phyloP scores from a whole-genome alignment of 2,113 vertebrate species.

The mouse (Mus musculus) region DNA sequence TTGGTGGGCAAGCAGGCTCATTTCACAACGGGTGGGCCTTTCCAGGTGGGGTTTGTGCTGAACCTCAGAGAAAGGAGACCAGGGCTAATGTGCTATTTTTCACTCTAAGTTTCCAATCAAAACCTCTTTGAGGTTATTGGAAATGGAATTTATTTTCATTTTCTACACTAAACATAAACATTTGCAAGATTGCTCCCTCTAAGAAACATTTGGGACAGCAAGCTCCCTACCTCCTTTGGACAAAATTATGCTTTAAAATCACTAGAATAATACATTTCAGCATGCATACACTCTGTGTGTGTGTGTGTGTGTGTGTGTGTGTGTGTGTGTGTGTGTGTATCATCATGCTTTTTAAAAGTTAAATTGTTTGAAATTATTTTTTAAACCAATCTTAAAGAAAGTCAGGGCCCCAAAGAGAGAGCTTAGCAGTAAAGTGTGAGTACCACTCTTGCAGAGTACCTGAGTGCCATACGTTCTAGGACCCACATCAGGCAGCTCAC shows the following conservation, averaged over 20 bases:
- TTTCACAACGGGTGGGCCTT: background rate
- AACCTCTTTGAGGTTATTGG: background rate
- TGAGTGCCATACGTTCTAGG: background rate
- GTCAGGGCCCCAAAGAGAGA: background rate
- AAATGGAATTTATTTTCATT: conserved; percentile 6
- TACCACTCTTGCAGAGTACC: background rate
- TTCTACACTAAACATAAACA: conserved; percentile 49
- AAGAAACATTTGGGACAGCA: background rate
- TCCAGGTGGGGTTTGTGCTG: background rate
- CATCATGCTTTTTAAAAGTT: background rate
- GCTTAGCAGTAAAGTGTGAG: background rate
- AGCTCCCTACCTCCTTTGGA: background rate
- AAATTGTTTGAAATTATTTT: background rate
- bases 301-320: too few relatives aligned
- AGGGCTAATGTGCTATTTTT: background rate
- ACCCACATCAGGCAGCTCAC: background rate
- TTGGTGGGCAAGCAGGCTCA: background rate
- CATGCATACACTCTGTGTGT: too few relatives aligned
- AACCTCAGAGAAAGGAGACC: background rate
- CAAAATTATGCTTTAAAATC: background rate
- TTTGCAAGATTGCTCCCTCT: conserved; percentile 27
- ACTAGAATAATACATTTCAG: background rate
- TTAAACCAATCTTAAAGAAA: conserved; percentile 13
- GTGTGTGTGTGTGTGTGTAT: background rate
- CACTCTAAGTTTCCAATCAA: background rate